These are phyloP conservation scores for Heliornis fulica DNA, from an alignment of 2,113 vertebrate species.

Conservation along the genomic window DNA sequence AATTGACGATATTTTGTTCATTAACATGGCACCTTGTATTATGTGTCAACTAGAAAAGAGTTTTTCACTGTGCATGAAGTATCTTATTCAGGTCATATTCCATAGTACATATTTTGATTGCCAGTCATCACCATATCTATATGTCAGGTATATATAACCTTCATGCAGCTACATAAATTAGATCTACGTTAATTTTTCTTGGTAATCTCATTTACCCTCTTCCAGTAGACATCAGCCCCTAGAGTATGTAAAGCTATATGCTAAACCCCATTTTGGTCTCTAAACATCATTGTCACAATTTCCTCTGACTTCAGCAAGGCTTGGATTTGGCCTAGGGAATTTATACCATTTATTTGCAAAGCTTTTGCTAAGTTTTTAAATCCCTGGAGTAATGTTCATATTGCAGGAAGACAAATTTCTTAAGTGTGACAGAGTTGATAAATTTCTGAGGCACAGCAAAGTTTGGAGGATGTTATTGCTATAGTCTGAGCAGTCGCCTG, in stretches of 20 bases:
- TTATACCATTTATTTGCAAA: slow-evolving; percentile 44
- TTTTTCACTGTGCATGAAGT: not conserved
- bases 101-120: not conserved
- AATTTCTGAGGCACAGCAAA: slow-evolving; percentile 7
- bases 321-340: slow-evolving; percentile 32
- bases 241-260: not conserved
- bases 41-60: not conserved
- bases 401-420: not conserved
- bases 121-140: not conserved
- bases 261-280: not conserved
- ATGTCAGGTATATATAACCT: not conserved
- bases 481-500: not conserved
- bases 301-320: not conserved
- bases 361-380: slow-evolving; percentile 32
- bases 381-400: slow-evolving; percentile 3
- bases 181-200: not conserved
- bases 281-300: not conserved
- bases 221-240: not conserved
- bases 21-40: not conserved
- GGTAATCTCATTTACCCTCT: not conserved
- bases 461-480: not conserved
- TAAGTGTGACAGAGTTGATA: slow-evolving; percentile 36
- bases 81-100: not conserved
- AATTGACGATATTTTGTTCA: not conserved
- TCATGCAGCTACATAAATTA: not conserved